phyloP scores from a whole-genome alignment of 2,797 vertebrate species.

The Aldrovandia affinis region DNA sequence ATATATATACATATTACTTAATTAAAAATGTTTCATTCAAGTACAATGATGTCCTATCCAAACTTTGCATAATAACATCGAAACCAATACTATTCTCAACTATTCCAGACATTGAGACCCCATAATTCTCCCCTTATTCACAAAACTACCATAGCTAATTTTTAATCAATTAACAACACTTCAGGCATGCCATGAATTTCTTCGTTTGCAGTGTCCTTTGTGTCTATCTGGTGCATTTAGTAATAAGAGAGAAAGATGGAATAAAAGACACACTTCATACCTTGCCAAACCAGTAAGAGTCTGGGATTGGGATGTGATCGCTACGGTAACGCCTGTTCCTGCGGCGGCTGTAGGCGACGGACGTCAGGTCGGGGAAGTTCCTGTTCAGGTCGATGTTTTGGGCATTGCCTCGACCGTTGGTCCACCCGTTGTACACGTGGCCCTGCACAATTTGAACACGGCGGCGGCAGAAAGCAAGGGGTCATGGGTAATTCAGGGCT shows the following conservation, averaged over 20 bases:
- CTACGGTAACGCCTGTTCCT: conserved; percentile 75
- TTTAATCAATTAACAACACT: no score
- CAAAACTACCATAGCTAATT: no score
- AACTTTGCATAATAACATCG: no score
- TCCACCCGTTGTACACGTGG: conserved; percentile 90
- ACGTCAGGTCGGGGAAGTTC: conserved; percentile 95
- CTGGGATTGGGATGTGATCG: conserved; percentile 90
- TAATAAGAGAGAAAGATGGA: neutral
- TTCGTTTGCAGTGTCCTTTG: no score
- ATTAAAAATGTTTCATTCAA: no score
- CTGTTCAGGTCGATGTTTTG: conserved; percentile 95
- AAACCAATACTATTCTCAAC: no score
- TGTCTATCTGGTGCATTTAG: no score
- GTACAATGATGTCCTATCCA: no score
- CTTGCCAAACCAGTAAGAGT: conserved; percentile 93
- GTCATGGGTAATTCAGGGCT: neutral
- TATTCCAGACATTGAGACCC: no score
- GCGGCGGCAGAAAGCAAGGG: neutral
- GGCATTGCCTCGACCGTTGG: conserved; percentile 84
- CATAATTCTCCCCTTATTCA: no score
- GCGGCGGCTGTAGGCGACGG: conserved; percentile 83
- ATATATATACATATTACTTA: no score
- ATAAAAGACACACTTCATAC: conserved; percentile 66
- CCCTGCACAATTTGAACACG: conserved; percentile 75
- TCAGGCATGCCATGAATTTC: no score